Conservation (phyloP, 2,888 invertebrate genomes). For the Scaptomyza parva region DNA sequence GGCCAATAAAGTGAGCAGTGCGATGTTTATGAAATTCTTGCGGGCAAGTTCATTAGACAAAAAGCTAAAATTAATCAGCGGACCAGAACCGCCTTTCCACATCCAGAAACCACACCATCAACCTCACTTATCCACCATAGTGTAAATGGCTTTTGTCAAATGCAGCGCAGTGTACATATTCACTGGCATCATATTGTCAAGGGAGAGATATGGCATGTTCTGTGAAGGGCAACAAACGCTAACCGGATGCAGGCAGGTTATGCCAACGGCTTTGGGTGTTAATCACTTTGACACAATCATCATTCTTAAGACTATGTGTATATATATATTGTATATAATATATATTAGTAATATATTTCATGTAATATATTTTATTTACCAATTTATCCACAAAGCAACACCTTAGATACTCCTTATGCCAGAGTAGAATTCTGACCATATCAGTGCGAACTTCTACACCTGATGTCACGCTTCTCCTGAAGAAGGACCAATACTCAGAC, state of each 20-base stretch:
- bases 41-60: conserved; percentile 75
- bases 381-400: conserved; percentile 56
- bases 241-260: conserved; percentile 51
- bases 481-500: conserved; percentile 38
- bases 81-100: neutral
- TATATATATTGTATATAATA: too few species aligned
- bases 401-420: conserved; percentile 59
- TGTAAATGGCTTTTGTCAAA: conserved; percentile 49
- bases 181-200: conserved; percentile 59
- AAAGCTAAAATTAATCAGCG: conserved; percentile 75
- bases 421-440: conserved; percentile 41
- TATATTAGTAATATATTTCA: too few species aligned
- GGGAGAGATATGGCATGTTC: conserved; percentile 35
- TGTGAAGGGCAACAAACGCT: conserved; percentile 62
- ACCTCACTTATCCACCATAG: conserved; percentile 26
- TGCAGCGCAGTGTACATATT: conserved; percentile 60
- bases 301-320: conserved; percentile 47
- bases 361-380: too few species aligned
- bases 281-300: conserved; percentile 47
- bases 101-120: neutral
- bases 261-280: conserved; percentile 68
- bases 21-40: conserved; percentile 73
- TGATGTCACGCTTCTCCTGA: conserved; percentile 54
- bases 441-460: neutral
- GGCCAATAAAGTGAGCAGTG: conserved; percentile 54